Evolutionary conservation across 2,797 vertebrate genomes (phyloP).

Genomic region (Melanogrammus aeglefinus): DNA sequence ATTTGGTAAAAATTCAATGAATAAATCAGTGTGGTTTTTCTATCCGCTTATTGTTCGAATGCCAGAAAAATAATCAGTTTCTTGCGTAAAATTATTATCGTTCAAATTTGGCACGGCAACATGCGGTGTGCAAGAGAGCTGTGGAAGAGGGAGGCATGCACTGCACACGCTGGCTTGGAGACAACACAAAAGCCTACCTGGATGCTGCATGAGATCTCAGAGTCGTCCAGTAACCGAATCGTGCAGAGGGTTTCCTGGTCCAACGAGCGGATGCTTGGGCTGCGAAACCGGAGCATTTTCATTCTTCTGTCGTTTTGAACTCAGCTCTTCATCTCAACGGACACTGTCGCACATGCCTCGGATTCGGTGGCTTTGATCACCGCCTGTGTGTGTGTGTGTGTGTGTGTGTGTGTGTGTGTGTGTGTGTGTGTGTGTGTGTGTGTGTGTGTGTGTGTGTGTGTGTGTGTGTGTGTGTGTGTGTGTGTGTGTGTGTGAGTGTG

Average conservation of each 20-base stretch:
- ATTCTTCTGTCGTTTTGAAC: constrained; percentile 76
- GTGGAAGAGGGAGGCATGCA: background rate
- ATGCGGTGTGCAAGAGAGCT: background rate
- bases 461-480: no score
- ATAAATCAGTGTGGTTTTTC: no score
- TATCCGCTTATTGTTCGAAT: no score
- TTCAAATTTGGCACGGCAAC: no score
- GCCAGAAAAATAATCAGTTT: no score
- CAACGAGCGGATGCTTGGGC: constrained; percentile 90
- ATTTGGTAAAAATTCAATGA: no score
- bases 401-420: constrained; percentile 3
- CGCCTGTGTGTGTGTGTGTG: constrained; percentile 13
- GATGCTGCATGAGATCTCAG: constrained; percentile 91
- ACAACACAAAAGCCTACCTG: constrained; percentile 73
- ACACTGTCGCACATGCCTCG: constrained; percentile 29
- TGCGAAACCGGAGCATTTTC: constrained; percentile 97
- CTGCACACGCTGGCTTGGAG: background rate
- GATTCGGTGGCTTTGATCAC: constrained; percentile 22
- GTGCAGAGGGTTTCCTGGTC: constrained; percentile 91
- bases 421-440: no score
- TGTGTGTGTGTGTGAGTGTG: constrained; percentile 18
- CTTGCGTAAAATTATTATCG: no score
- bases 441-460: no score
- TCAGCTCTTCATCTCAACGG: constrained; percentile 67
- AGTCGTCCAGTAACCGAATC: constrained; percentile 91